Evolutionary conservation across 2,888 invertebrate genomes (phyloP), one percentile per base, ranked within the genome.

Genomic region (Candidula unifasciata): DNA sequence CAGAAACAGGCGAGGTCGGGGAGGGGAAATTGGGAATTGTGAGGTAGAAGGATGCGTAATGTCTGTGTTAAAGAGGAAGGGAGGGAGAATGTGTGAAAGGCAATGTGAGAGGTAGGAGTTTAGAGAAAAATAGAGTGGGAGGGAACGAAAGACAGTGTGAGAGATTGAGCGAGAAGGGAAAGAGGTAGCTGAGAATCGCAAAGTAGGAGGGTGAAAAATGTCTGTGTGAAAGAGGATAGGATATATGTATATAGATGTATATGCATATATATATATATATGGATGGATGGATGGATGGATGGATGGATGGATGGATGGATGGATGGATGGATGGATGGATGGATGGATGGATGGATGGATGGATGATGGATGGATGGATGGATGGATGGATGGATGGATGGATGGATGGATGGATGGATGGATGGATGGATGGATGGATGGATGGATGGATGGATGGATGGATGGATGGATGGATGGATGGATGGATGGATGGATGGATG

Each of bases 1-100:
- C 37, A 74, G 74, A 74, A 44, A 74, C 24, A 74, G 74, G 37
- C 37, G 44, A 24, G 21, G 74, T 37, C 24, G 24, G 74, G 44
- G 74, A 74, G 35, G 44, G 35, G 44, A n/a, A 44, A 57, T 30
- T 44, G 6, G 44, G 44, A 44, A 44, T 44, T 13, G 13, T 44
- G 8, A 44, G 44, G 44, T 44, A 44, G 8, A 13, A 10, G 44
- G 44, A 13, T 10, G 13, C 13, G 13, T 44, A 44, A 44, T 44
- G 44, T 6, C 44, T 44, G 13, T 44, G 44, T 6, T 44, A 10
- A 10, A 44, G 44, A 10, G 44, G 44, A 13, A 6, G 44, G 13
- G 44, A 44, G 44, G 13, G 44, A 10, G 44, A n/a, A n/a, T n/a
- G n/a, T n/a, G n/a, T n/a, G 44, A 44, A 44, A 13, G 13, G 44